A percentile compares a stretch with the other conserved stretches of the same genome.
Evolutionary conservation across 2,888 invertebrate species (phyloP).

Genomic region (Ormyrus labotus): DNA sequence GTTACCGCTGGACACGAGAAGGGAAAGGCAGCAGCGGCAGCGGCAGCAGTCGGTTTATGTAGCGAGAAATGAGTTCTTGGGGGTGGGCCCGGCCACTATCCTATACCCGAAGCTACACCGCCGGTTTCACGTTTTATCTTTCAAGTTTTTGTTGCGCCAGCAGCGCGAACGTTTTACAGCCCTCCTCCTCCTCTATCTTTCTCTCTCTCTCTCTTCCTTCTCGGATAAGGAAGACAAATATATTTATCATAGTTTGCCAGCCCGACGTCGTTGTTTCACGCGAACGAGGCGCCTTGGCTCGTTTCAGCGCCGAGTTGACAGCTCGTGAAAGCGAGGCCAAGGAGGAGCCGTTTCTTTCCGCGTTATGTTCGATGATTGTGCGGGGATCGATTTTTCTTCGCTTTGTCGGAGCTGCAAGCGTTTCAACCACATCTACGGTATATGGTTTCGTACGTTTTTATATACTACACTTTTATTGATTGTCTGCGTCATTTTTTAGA

Average conservation of each 20-base stretch:
- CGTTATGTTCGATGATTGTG: too few relatives aligned
- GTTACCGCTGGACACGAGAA: slow-evolving; percentile 12
- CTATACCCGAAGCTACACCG: not conserved
- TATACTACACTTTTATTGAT: too few relatives aligned
- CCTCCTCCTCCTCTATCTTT: not conserved
- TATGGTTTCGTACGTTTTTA: too few relatives aligned
- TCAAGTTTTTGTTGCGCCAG: slow-evolving; percentile 14
- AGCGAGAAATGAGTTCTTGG: slow-evolving; percentile 66
- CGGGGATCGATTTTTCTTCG: too few relatives aligned
- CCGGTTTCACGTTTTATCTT: slow-evolving; percentile 45
- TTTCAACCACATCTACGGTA: too few relatives aligned
- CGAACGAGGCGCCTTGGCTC: not conserved
- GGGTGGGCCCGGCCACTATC: not conserved
- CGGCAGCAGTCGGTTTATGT: slow-evolving; percentile 63
- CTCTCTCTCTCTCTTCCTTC: not conserved
- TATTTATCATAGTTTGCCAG: slow-evolving; percentile 65
- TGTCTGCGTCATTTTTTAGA: too few relatives aligned
- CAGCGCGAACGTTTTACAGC: slow-evolving; percentile 11
- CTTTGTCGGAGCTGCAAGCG: too few relatives aligned
- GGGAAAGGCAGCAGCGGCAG: slow-evolving; percentile 33
- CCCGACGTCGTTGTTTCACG: slow-evolving; percentile 12
- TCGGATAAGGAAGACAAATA: slow-evolving; percentile 52
- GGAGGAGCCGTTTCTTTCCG: too few relatives aligned
- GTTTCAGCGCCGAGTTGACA: not conserved
- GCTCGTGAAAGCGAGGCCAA: slow-evolving; percentile 12